phyloP scores from a whole-genome alignment of 2,888 invertebrate species.

The Hedychridium roseum region DNA sequence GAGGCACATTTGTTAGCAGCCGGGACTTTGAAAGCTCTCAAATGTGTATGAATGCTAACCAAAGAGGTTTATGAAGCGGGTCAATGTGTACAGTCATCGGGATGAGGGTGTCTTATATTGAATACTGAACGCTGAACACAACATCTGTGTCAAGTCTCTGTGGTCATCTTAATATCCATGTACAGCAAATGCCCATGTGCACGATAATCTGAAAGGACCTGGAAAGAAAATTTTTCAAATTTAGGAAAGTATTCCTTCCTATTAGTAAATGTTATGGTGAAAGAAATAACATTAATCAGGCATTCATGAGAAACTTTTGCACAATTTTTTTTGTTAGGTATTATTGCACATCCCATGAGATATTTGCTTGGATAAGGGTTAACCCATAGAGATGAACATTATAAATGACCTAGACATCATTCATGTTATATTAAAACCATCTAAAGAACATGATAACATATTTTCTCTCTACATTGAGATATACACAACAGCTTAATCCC shows the following conservation, averaged over 20 bases:
- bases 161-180: conserved; percentile 45
- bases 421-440: too few species aligned
- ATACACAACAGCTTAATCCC: too few species aligned
- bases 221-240: conserved; percentile 48
- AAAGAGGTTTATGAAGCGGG: conserved; percentile 32
- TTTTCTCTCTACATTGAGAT: too few species aligned
- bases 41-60: conserved; percentile 38
- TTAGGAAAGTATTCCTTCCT: conserved; percentile 36
- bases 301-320: conserved; percentile 6
- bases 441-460: too few species aligned
- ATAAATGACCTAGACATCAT: background rate
- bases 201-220: conserved; percentile 46
- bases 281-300: conserved; percentile 6
- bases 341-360: conserved; percentile 3
- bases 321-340: background rate
- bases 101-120: conserved; percentile 34
- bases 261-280: conserved; percentile 9
- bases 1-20: too few species aligned
- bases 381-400: conserved; percentile 14
- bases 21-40: too few species aligned
- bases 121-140: conserved; percentile 36
- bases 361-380: conserved; percentile 45
- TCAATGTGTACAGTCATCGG: conserved; percentile 36
- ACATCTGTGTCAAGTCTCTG: conserved; percentile 42
- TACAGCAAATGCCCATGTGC: conserved; percentile 35